Percentiles rank a stretch among this genome's conserved stretches.
These are phyloP conservation scores for Alsophila aescularia DNA, from an alignment of 2,888 invertebrate genomes.

Conservation along the genomic window DNA sequence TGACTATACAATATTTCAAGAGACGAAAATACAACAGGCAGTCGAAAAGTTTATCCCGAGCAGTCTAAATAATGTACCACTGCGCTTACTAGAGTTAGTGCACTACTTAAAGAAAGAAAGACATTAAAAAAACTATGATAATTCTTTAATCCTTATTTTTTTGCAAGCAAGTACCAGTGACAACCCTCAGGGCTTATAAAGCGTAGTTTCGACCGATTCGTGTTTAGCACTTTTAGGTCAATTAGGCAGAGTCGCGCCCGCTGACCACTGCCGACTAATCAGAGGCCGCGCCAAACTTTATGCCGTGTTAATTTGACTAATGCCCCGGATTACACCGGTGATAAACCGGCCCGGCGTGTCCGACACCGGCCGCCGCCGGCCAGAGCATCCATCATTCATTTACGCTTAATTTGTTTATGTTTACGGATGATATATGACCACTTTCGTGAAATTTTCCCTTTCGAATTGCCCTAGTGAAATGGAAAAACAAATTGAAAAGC, in stretches of 20 bases:
- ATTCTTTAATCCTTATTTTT: background rate
- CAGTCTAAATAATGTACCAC: too few species aligned
- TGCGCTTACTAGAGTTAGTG: too few species aligned
- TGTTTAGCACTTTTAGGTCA: conserved; percentile 84
- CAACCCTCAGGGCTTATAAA: conserved; percentile 72
- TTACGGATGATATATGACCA: conserved; percentile 47
- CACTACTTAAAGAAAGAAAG: too few species aligned
- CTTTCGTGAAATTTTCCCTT: conserved; percentile 38
- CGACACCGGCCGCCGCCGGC: conserved; percentile 52
- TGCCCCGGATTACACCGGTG: conserved; percentile 72
- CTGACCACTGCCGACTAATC: conserved; percentile 70
- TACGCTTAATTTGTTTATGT: conserved; percentile 58
- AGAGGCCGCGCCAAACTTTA: conserved; percentile 80
- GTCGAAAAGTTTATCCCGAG: too few species aligned
- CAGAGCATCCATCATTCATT: conserved; percentile 60
- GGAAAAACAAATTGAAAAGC: conserved; percentile 39
- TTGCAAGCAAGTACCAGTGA: conserved; percentile 24
- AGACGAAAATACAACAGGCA: too few species aligned
- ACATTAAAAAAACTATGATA: too few species aligned
- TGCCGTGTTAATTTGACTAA: conserved; percentile 85
- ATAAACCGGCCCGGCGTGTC: conserved; percentile 65
- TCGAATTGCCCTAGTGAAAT: conserved; percentile 36
- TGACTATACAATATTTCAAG: too few species aligned
- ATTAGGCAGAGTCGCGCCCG: conserved; percentile 82
- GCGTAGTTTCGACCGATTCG: conserved; percentile 80